Conservation (phyloP, 2,888 invertebrate genomes). For the Phymatocera aterrima region DNA sequence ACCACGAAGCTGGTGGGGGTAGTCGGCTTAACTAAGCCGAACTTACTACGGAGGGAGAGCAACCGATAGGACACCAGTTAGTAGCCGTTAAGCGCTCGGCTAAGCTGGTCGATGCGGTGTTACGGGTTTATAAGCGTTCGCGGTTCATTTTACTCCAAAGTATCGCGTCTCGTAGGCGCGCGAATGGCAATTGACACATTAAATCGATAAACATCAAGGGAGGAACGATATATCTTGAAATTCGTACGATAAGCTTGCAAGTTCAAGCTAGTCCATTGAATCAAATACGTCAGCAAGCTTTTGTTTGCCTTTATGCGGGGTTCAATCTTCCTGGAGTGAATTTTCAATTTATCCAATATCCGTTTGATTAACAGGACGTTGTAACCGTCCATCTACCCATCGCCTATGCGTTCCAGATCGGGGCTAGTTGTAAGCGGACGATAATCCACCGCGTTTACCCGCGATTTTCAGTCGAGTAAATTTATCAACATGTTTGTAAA, state of each 20-base stretch:
- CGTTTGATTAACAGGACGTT: constrained; percentile 37
- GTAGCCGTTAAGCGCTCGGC: constrained; percentile 55
- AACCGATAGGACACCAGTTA: constrained; percentile 62
- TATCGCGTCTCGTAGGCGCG: neutral
- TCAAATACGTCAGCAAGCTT: neutral
- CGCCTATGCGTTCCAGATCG: constrained; percentile 7
- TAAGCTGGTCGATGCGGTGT: constrained; percentile 49
- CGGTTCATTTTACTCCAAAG: neutral
- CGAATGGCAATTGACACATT: neutral
- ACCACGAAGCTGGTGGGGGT: constrained; percentile 60
- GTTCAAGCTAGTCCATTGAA: neutral
- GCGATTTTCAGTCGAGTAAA: neutral
- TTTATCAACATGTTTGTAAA: neutral
- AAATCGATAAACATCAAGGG: neutral
- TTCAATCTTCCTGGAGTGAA: constrained; percentile 26
- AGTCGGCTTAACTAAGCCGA: constrained; percentile 72
- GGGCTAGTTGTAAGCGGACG: constrained; percentile 11
- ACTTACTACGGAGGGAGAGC: constrained; percentile 76
- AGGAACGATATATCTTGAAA: neutral
- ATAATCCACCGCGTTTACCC: constrained; percentile 4
- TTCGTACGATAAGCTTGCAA: neutral
- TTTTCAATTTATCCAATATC: constrained; percentile 41
- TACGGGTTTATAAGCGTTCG: neutral
- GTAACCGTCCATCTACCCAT: neutral
- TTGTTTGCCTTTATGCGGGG: constrained; percentile 29